Conservation (phyloP, 2,113 vertebrate genomes). For the Orthonyx spaldingii region DNA sequence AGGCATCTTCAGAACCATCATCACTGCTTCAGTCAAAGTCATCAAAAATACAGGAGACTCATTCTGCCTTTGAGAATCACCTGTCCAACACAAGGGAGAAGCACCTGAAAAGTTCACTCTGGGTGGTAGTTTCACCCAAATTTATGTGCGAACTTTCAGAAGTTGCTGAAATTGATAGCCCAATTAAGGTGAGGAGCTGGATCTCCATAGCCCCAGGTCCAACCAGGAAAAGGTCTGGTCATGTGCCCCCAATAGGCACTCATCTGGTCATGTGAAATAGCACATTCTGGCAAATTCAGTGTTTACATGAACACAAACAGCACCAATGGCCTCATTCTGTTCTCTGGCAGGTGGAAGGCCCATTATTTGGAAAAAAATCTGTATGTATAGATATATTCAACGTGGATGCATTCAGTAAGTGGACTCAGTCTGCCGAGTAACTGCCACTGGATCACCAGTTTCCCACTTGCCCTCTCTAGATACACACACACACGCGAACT, state of each 20-base stretch:
- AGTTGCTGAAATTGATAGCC: background rate
- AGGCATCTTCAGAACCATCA: background rate
- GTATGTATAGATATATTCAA: too few species aligned
- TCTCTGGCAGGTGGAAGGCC: background rate
- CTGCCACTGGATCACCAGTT: background rate
- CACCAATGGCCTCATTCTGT: background rate
- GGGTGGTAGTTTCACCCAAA: background rate
- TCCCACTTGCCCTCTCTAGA: background rate
- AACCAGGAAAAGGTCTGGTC: background rate
- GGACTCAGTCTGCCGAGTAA: background rate
- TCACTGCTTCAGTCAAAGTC: background rate
- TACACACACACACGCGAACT: too few species aligned
- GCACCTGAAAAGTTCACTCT: background rate
- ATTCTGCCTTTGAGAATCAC: background rate
- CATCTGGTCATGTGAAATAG: background rate
- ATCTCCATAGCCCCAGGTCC: background rate
- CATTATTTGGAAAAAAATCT: background rate
- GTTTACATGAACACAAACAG: background rate
- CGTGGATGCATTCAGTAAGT: background rate
- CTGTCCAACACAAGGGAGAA: background rate
- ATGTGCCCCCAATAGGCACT: rapidly evolving
- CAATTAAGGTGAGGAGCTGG: background rate
- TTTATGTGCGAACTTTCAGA: background rate
- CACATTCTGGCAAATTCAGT: background rate
- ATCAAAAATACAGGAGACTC: background rate